Base-by-base conservation (phyloP, 2,797 vertebrate genomes). In the Microctenopoma steveboyesi region DNA sequence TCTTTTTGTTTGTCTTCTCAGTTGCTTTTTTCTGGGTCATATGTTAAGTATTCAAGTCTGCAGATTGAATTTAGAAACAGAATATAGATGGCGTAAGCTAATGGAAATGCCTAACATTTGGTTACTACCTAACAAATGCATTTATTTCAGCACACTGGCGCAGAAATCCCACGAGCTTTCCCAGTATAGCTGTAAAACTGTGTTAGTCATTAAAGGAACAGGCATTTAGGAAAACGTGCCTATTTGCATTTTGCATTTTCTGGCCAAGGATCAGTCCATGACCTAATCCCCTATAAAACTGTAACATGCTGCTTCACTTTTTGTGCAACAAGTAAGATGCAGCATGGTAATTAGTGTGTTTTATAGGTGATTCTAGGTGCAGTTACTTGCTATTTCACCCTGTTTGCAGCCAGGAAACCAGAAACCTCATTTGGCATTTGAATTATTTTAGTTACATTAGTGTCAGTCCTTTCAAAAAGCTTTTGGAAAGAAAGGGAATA, bases 1-100 rank as follows among this genome's bases (percentile, higher is more conserved):
- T 51, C 14, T 7, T 45, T 25, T 49, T 40, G 46, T 50, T 64
- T 52, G 22, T 70, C 57, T 46, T 25, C 18, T 58, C 33, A 0
- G 35, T 59, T 53, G 22, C 4, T 0, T 61, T 69, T 55, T 52
- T 53, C 1, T 18, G 39, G 1, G 42, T 22, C 16, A 49, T 30
- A 39, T 7, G n/a, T 15, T 25, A 11, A 54, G 8, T 33, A 35
- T 28, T 37, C 50, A 50, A 2, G 11, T 54, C 54, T 76, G 55
- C 50, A 54, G 42, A 35, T 53, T 39, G 7, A 69, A 14, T 33
- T 66, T 18, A 35, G 7, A 33, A 46, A 46, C 16, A 18, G 10
- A 11, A 10, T 28, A 35, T 11, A 10, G 14, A 30, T 43, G 2
- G 35, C 40, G 33, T n/a, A 13, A n/a, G 5, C n/a, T 7, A 2